Conservation (phyloP, 2,888 invertebrate genomes). For the Pyrrhia umbra region DNA sequence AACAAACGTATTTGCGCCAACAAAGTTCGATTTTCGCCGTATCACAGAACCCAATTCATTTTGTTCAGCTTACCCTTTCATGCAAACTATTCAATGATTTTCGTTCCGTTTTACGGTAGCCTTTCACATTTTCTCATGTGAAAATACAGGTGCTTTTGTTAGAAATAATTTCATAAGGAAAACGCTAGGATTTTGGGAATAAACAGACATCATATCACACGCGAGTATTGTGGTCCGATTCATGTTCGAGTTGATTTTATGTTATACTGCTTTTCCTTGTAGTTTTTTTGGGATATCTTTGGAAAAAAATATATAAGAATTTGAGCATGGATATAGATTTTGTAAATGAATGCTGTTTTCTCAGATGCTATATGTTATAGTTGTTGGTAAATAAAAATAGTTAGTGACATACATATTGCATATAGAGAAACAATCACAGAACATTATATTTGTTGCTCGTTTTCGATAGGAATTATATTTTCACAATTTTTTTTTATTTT, state of each 20-base stretch:
- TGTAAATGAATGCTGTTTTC: background rate
- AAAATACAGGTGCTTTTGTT: slow-evolving; percentile 42
- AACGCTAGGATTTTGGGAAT: slow-evolving; percentile 31
- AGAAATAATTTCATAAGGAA: slow-evolving; percentile 55
- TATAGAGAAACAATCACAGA: too few species aligned
- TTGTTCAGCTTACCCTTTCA: slow-evolving; percentile 25
- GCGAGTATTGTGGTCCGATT: slow-evolving; percentile 37
- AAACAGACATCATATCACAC: slow-evolving; percentile 33
- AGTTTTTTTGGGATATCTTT: slow-evolving; percentile 13
- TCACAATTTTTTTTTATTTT: too few species aligned
- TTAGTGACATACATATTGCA: too few species aligned
- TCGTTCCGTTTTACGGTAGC: slow-evolving; percentile 6
- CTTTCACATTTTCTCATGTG: slow-evolving; percentile 37
- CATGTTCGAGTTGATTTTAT: slow-evolving; percentile 41
- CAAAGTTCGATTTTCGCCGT: slow-evolving; percentile 39
- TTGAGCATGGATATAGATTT: background rate
- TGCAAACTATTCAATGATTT: slow-evolving; percentile 50
- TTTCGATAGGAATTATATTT: too few species aligned
- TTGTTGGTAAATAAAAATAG: background rate
- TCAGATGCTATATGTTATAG: background rate
- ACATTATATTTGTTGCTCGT: too few species aligned
- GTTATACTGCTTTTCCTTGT: slow-evolving; percentile 2
- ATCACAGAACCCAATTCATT: slow-evolving; percentile 41
- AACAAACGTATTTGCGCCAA: slow-evolving; percentile 33
- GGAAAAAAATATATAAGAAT: background rate